These are phyloP conservation scores for Lophius piscatorius DNA, from an alignment of 2,113 vertebrate species.

Conservation along the genomic window DNA sequence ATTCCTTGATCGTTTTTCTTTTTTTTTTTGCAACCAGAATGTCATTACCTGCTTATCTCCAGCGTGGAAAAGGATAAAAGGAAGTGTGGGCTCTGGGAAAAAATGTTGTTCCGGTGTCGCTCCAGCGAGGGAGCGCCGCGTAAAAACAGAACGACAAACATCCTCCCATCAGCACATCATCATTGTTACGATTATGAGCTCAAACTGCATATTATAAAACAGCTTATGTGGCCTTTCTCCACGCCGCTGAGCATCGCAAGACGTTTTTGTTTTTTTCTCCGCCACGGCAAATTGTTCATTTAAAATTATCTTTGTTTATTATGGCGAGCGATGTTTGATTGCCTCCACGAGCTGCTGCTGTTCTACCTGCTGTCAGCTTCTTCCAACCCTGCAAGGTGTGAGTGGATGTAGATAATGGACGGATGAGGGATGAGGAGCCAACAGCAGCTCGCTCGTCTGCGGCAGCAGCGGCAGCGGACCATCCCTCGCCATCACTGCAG, in stretches of 20 bases:
- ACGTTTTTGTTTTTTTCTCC: too few relatives aligned
- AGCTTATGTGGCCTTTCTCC: not conserved
- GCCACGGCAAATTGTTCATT: constrained; percentile 12
- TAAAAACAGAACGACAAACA: not conserved
- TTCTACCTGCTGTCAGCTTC: too few relatives aligned
- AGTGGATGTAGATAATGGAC: too few relatives aligned
- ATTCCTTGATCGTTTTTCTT: too few relatives aligned
- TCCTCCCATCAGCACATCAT: not conserved
- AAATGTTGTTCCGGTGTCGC: not conserved
- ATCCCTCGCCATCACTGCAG: not conserved
- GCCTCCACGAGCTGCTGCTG: too few relatives aligned
- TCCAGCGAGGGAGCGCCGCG: not conserved
- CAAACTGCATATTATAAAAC: not conserved
- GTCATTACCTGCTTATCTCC: not conserved
- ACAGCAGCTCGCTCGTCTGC: too few relatives aligned
- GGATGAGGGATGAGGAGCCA: too few relatives aligned
- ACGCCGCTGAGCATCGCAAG: constrained; percentile 13
- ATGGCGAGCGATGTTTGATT: not conserved
- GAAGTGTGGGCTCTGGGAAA: constrained; percentile 12
- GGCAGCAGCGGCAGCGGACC: not conserved
- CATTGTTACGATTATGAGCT: too few relatives aligned
- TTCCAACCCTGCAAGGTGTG: too few relatives aligned
- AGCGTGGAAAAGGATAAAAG: not conserved
- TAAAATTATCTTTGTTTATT: constrained; percentile 2
- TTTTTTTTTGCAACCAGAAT: not conserved